Percentiles rank a stretch among this genome's conserved stretches.
Evolutionary conservation across 1,140 invertebrate genomes (phyloP).

Genomic region (Olivierus martensii): DNA sequence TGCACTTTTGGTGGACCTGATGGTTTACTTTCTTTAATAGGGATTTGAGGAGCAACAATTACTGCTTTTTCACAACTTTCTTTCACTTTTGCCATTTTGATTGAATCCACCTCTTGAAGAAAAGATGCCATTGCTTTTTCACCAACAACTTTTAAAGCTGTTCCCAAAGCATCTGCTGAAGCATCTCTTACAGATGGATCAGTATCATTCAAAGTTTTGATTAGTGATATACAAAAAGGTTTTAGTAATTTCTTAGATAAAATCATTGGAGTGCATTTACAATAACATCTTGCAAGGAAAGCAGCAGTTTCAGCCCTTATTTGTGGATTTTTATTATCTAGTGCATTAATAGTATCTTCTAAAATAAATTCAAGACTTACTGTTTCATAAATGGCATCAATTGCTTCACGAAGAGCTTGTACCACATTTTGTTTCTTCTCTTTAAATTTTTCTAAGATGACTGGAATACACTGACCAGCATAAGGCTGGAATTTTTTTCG

Average conservation of each 20-base stretch:
- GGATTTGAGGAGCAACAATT: slow-evolving; percentile 42
- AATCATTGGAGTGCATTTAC: slow-evolving; percentile 57
- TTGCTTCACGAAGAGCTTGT: slow-evolving; percentile 66
- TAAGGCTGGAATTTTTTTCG: slow-evolving; percentile 78
- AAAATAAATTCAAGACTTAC: slow-evolving; percentile 72
- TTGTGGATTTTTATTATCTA: slow-evolving; percentile 89
- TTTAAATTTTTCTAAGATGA: slow-evolving; percentile 88
- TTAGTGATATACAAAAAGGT: slow-evolving; percentile 55
- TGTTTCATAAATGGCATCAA: slow-evolving; percentile 72
- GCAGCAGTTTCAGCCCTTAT: slow-evolving; percentile 82
- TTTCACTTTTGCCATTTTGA: slow-evolving; percentile 92
- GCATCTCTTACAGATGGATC: slow-evolving; percentile 73
- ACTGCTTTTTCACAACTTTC: slow-evolving; percentile 87
- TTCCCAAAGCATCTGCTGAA: slow-evolving; percentile 81
- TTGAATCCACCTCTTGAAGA: slow-evolving; percentile 67
- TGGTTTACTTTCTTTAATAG: slow-evolving; percentile 1
- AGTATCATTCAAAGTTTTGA: slow-evolving; percentile 63
- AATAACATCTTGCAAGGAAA: slow-evolving; percentile 73
- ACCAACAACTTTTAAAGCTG: slow-evolving; percentile 80
- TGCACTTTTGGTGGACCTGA: neutral
- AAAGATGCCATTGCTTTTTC: slow-evolving; percentile 80
- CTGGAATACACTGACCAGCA: slow-evolving; percentile 54
- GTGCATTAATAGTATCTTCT: slow-evolving; percentile 65
- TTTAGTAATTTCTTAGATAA: slow-evolving; percentile 90
- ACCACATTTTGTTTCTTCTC: slow-evolving; percentile 94